Evolutionary conservation across 2,113 vertebrate genomes (phyloP).

Genomic region (Oryzias melastigma): DNA sequence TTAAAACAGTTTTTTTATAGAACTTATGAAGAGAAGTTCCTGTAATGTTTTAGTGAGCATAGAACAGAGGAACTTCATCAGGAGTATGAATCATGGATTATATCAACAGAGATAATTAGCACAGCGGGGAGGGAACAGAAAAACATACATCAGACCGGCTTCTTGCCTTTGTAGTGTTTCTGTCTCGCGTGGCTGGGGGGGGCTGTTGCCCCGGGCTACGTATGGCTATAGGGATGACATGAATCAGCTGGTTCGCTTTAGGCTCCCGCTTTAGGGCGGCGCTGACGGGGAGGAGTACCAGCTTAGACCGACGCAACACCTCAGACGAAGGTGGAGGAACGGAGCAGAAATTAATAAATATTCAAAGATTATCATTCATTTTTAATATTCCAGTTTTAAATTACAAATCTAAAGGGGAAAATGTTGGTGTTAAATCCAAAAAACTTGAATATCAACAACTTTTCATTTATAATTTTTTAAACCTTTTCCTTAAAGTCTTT

Average conservation of each 20-base stretch:
- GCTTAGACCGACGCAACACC: too few species aligned
- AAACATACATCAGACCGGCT: neutral
- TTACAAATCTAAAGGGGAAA: too few species aligned
- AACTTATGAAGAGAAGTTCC: neutral
- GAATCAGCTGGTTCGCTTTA: neutral
- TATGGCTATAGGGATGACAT: neutral
- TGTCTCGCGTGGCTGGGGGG: neutral
- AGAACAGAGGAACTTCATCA: neutral
- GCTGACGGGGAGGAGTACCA: too few species aligned
- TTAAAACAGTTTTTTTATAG: neutral
- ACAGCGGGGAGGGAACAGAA: neutral
- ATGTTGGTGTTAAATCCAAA: too few species aligned
- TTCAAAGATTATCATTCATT: too few species aligned
- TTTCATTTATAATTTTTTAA: too few species aligned
- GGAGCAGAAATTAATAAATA: too few species aligned
- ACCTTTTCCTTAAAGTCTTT: too few species aligned
- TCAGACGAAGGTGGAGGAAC: too few species aligned
- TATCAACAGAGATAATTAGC: neutral
- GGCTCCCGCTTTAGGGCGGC: too few species aligned
- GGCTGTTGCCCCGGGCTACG: neutral
- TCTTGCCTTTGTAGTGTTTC: neutral
- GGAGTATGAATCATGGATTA: neutral
- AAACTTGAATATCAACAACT: too few species aligned
- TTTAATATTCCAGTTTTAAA: too few species aligned
- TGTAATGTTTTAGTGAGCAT: neutral